A percentile compares a stretch with the other conserved stretches of the same genome.
Evolutionary conservation across 2,113 vertebrate species (phyloP).

Genomic region (Bungarus multicinctus): DNA sequence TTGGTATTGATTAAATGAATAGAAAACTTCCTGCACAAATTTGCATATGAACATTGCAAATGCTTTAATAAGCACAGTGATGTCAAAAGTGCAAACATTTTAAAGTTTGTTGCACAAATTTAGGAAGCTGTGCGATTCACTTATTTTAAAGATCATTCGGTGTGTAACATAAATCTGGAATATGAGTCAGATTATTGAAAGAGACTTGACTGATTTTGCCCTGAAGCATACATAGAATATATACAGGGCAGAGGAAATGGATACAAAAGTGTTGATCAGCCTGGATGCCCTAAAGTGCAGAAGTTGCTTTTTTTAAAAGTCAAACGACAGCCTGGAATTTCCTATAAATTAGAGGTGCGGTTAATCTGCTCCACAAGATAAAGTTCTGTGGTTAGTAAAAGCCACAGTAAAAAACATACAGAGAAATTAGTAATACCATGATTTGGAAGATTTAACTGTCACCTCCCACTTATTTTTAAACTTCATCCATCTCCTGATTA

Average conservation of each 20-base stretch:
- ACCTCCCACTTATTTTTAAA: slow-evolving; percentile 53
- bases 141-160: background rate
- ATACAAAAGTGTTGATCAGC: background rate
- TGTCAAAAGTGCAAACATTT: background rate
- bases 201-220: background rate
- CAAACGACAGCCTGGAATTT: background rate
- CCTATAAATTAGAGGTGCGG: slow-evolving; percentile 9
- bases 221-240: background rate
- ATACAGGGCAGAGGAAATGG: background rate
- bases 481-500: slow-evolving; percentile 38
- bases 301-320: background rate
- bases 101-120: background rate
- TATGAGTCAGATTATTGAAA: background rate
- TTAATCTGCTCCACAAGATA: slow-evolving; percentile 21
- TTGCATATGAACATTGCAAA: background rate
- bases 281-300: background rate
- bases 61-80: background rate
- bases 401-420: slow-evolving; percentile 43
- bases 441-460: slow-evolving; percentile 51
- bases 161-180: background rate
- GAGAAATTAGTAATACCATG: slow-evolving; percentile 33
- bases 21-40: background rate
- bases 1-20: background rate
- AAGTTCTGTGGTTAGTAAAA: slow-evolving; percentile 30
- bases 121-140: background rate